Conservation (phyloP, 2,113 vertebrate species). For the Xenopus tropicalis region DNA sequence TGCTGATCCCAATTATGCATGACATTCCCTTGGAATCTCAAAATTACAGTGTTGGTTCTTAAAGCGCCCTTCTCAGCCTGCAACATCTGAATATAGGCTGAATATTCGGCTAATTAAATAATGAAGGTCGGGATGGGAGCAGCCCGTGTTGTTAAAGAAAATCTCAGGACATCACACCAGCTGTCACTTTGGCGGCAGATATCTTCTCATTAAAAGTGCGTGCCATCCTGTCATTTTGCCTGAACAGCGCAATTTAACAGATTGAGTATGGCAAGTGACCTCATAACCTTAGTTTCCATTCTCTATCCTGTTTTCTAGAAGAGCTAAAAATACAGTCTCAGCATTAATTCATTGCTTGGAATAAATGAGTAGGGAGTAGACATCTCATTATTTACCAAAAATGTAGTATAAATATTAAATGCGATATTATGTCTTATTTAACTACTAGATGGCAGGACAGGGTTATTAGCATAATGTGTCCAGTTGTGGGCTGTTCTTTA, state of each 20-base stretch:
- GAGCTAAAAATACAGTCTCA: neutral
- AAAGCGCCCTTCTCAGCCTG: neutral
- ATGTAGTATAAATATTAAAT: too few relatives aligned
- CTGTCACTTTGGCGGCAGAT: slow-evolving; percentile 11
- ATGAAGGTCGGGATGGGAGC: neutral
- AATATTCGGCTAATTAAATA: slow-evolving; percentile 6
- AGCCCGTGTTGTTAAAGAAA: neutral
- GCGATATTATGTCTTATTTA: too few relatives aligned
- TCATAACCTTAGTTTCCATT: neutral
- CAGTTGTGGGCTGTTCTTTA: too few relatives aligned
- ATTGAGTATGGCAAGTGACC: neutral
- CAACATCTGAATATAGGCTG: neutral
- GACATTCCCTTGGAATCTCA: too few relatives aligned
- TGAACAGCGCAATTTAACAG: neutral
- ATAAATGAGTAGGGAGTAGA: too few relatives aligned
- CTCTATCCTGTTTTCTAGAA: neutral
- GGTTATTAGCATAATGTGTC: too few relatives aligned
- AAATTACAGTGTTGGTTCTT: too few relatives aligned
- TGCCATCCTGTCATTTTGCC: neutral
- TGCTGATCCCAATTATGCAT: too few relatives aligned
- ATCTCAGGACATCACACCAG: slow-evolving; percentile 14
- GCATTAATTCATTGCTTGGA: too few relatives aligned
- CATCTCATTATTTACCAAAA: too few relatives aligned
- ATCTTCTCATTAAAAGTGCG: neutral
- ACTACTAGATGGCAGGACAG: too few relatives aligned